A percentile compares a stretch with the other conserved stretches of the same genome.
phyloP scores from a whole-genome alignment of 2,888 invertebrate genomes.

The Diploptera punctata region DNA sequence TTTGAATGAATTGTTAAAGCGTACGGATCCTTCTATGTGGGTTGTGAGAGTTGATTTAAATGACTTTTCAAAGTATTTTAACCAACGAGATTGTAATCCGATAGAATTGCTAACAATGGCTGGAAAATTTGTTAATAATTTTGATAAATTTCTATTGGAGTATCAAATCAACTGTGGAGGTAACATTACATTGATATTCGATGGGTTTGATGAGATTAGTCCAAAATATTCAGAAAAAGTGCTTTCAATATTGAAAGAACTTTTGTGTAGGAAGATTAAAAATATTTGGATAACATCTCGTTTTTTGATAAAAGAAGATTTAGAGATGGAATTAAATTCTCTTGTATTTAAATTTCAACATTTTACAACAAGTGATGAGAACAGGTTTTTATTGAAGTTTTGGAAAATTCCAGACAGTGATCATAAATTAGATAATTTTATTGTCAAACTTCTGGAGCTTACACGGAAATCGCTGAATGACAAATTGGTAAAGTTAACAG shows the following conservation, averaged over 20 bases:
- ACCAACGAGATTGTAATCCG: not conserved
- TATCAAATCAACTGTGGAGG: not conserved
- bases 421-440: not conserved
- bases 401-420: not conserved
- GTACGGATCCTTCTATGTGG: not conserved
- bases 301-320: not conserved
- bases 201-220: constrained; percentile 18
- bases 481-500: constrained; percentile 21
- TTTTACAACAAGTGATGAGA: not conserved
- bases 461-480: not conserved
- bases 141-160: not conserved
- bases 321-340: not conserved
- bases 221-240: not conserved
- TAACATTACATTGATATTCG: not conserved
- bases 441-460: not conserved
- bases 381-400: not conserved
- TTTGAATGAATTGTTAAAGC: not conserved
- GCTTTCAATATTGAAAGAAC: not conserved
- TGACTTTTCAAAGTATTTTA: not conserved
- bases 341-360: not conserved
- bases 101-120: not conserved
- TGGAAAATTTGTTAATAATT: not conserved
- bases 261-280: not conserved
- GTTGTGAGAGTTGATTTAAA: constrained; percentile 3
- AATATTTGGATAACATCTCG: constrained; percentile 10